Evolutionary conservation across 2,888 invertebrate genomes (phyloP).

Genomic region (Bimastos eiseni): DNA sequence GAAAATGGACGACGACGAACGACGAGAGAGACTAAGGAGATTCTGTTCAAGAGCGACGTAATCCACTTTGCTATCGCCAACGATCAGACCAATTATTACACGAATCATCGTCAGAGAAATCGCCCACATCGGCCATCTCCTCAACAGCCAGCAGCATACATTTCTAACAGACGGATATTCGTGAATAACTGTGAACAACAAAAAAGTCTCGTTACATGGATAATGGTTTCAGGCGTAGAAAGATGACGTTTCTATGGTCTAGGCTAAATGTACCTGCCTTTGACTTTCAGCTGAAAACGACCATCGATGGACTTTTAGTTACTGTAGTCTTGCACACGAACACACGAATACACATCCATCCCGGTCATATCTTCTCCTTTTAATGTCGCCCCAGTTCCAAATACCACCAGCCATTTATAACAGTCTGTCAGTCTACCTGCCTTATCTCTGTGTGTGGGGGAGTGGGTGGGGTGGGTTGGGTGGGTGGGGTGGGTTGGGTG

Average conservation of each 20-base stretch:
- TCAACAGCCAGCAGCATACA: not conserved
- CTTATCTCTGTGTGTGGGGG: too few relatives aligned
- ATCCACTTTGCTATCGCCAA: not conserved
- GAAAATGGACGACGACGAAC: not conserved
- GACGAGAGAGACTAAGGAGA: not conserved
- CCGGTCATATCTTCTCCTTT: too few relatives aligned
- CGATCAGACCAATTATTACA: not conserved
- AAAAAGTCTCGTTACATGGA: not conserved
- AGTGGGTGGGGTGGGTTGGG: too few relatives aligned
- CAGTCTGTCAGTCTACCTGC: too few relatives aligned
- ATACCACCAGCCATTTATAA: too few relatives aligned
- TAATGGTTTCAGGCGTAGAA: not conserved
- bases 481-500: too few relatives aligned
- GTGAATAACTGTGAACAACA: not conserved
- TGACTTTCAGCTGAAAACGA: not conserved
- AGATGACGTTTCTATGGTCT: too few relatives aligned
- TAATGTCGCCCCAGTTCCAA: too few relatives aligned
- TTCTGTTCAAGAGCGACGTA: not conserved
- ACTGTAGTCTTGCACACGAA: too few relatives aligned
- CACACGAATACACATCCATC: too few relatives aligned
- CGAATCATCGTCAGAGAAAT: not conserved
- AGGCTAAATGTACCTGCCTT: not conserved
- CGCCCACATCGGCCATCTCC: not conserved
- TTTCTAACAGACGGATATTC: not conserved
- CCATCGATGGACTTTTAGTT: too few relatives aligned